Percentiles rank a stretch among this genome's conserved stretches.
Evolutionary conservation across 2,888 invertebrate species (phyloP).

Genomic region (Ceramica pisi): DNA sequence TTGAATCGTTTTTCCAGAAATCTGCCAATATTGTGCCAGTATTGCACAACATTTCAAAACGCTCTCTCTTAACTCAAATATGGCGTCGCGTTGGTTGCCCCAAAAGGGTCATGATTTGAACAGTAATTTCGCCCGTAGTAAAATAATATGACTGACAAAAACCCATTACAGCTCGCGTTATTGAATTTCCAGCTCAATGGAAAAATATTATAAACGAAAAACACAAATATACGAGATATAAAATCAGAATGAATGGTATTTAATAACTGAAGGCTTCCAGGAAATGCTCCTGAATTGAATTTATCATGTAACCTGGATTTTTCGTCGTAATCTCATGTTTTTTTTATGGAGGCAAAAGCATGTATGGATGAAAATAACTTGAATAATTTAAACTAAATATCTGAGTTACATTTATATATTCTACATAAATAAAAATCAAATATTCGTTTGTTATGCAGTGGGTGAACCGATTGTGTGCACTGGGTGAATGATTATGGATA

Average conservation of each 20-base stretch:
- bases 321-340: slow-evolving; percentile 5
- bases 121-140: slow-evolving; percentile 37
- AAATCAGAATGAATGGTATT: slow-evolving; percentile 46
- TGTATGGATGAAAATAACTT: not conserved
- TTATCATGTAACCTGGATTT: slow-evolving; percentile 26
- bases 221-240: slow-evolving; percentile 37
- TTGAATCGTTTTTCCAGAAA: too few species aligned
- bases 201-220: slow-evolving; percentile 39
- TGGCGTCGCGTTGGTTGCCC: not conserved
- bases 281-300: slow-evolving; percentile 13
- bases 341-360: not conserved
- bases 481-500: too few species aligned
- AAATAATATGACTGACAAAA: slow-evolving; percentile 48
- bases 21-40: slow-evolving; percentile 2
- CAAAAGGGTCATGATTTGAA: slow-evolving; percentile 50
- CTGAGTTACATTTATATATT: too few species aligned
- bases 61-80: not conserved
- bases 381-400: not conserved
- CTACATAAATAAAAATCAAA: too few species aligned
- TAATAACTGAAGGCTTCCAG: slow-evolving; percentile 35
- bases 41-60: not conserved
- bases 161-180: slow-evolving; percentile 40
- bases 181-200: slow-evolving; percentile 47
- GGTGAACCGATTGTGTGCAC: too few species aligned
- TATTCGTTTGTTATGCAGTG: too few species aligned